Conservation (phyloP, 2,888 invertebrate genomes). For the Hyalella azteca region DNA sequence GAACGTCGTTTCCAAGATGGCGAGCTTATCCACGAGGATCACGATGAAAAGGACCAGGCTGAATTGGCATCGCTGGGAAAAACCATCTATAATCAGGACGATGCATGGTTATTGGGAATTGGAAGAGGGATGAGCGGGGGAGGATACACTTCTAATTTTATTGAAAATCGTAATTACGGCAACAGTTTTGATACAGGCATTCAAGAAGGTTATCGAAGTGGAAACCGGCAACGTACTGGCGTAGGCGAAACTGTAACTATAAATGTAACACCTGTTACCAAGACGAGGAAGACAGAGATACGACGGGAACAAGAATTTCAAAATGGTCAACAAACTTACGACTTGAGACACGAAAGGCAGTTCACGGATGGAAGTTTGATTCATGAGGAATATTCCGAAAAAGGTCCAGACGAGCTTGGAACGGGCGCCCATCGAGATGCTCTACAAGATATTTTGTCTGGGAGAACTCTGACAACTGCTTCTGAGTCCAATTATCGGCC, state of each 20-base stretch:
- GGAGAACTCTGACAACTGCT: slow-evolving; percentile 46
- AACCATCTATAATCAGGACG: slow-evolving; percentile 6
- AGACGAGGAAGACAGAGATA: slow-evolving; percentile 42
- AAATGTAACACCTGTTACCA: neutral
- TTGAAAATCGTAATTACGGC: slow-evolving; percentile 16
- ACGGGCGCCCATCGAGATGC: slow-evolving; percentile 40
- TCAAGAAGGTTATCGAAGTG: neutral
- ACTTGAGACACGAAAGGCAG: slow-evolving; percentile 51
- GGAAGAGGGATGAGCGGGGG: neutral
- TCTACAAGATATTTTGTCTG: slow-evolving; percentile 49
- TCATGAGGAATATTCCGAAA: slow-evolving; percentile 50
- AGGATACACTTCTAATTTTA: neutral
- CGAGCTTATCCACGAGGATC: slow-evolving; percentile 49
- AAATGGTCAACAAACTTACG: slow-evolving; percentile 52
- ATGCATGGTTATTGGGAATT: neutral
- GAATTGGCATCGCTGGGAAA: slow-evolving; percentile 17
- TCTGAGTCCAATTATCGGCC: slow-evolving; percentile 31
- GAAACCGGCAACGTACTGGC: neutral
- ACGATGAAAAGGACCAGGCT: slow-evolving; percentile 49
- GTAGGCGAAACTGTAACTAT: slow-evolving; percentile 17
- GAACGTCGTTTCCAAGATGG: slow-evolving; percentile 54
- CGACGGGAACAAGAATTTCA: slow-evolving; percentile 50
- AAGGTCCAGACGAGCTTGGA: slow-evolving; percentile 44
- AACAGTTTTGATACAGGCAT: neutral
- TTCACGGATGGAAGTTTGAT: slow-evolving; percentile 51